A percentile compares a stretch with the other conserved stretches of the same genome.
These are phyloP conservation scores for Eucera pruinosa DNA, from an alignment of 2,888 invertebrate genomes.

Conservation along the genomic window DNA sequence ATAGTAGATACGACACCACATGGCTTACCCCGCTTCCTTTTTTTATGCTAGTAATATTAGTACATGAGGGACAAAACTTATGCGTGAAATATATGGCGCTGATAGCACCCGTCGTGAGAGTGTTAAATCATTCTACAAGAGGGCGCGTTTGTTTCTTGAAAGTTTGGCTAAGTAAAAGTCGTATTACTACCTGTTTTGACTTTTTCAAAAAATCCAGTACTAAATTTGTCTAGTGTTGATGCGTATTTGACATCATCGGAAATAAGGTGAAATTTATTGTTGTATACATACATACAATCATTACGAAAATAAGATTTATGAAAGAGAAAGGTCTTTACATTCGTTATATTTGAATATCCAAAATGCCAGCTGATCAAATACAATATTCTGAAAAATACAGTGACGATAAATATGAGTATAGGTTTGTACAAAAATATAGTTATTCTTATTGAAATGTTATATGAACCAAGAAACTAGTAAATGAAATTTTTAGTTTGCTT, in stretches of 20 bases:
- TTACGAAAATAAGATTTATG: conserved; percentile 19
- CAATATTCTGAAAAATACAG: conserved; percentile 96
- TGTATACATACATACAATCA: not conserved
- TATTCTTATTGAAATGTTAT: conserved; percentile 10
- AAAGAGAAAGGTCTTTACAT: not conserved
- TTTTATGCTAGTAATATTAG: too few relatives aligned
- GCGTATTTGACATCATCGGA: not conserved
- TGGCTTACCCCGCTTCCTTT: too few relatives aligned
- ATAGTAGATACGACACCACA: too few relatives aligned
- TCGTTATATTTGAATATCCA: conserved; percentile 15
- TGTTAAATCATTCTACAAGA: conserved; percentile 10
- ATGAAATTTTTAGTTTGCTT: not conserved
- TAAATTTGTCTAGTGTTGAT: not conserved
- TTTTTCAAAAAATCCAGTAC: conserved; percentile 20
- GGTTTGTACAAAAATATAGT: conserved; percentile 85
- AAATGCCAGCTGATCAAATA: conserved; percentile 92
- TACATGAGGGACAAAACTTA: too few relatives aligned
- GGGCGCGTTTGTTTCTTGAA: conserved; percentile 14
- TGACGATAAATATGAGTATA: conserved; percentile 95
- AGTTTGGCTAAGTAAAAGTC: not conserved
- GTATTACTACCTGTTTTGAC: conserved; percentile 17
- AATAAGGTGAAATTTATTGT: conserved; percentile 8
- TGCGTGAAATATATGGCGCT: too few relatives aligned
- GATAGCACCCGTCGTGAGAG: too few relatives aligned
- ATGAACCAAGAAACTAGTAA: not conserved